A percentile compares a stretch with the other conserved stretches of the same genome.
Evolutionary conservation across 2,888 invertebrate species (phyloP).

Genomic region (Schrankia costaestrigalis): DNA sequence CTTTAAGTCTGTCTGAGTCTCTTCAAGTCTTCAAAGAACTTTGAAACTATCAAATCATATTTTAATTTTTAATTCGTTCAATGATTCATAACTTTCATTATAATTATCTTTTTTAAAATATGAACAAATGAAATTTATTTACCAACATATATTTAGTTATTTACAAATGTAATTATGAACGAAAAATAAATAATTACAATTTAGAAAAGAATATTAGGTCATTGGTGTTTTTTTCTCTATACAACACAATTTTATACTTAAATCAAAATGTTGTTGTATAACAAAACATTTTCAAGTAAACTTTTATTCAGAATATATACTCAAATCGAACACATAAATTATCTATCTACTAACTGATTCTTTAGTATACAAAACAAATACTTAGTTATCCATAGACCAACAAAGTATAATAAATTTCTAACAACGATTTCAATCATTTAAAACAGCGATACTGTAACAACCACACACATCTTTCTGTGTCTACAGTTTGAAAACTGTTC

Average conservation of each 20-base stretch:
- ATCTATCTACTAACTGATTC: conserved; percentile 17
- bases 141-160: too few species aligned
- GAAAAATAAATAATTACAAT: too few species aligned
- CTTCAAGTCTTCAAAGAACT: too few species aligned
- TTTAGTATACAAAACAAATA: conserved; percentile 26
- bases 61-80: conserved; percentile 9
- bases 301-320: background rate
- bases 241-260: conserved; percentile 15
- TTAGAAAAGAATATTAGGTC: too few species aligned
- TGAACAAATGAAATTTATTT: too few species aligned
- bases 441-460: conserved; percentile 26
- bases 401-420: conserved; percentile 26
- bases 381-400: conserved; percentile 28
- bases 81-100: too few species aligned
- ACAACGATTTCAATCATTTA: conserved; percentile 28
- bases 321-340: conserved; percentile 21
- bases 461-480: conserved; percentile 41
- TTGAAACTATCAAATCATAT: conserved; percentile 10
- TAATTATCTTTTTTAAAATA: too few species aligned
- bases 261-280: conserved; percentile 11
- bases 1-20: too few species aligned
- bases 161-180: too few species aligned
- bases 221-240: too few species aligned
- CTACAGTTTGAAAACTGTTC: conserved; percentile 55
- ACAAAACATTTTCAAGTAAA: conserved; percentile 12